phyloP scores from a whole-genome alignment of 2,888 invertebrate genomes.

The Aleiodes testaceus region DNA sequence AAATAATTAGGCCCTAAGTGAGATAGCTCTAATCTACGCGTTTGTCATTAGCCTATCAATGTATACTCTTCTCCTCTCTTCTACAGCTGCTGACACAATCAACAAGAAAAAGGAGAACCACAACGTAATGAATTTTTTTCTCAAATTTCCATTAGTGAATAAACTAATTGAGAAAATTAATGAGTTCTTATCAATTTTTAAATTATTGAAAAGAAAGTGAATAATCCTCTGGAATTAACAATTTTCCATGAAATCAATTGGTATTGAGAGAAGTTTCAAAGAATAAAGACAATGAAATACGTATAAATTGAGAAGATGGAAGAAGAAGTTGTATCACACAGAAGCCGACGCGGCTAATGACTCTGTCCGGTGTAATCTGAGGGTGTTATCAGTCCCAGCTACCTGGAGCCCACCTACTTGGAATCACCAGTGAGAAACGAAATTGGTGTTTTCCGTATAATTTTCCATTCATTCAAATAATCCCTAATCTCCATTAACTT shows the following conservation, averaged over 20 bases:
- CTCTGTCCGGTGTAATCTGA: slow-evolving; percentile 72
- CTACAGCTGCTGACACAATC: neutral
- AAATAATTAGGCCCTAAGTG: slow-evolving; percentile 68
- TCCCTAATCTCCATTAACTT: no score
- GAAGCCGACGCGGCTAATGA: slow-evolving; percentile 73
- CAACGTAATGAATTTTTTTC: neutral
- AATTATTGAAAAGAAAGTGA: no score
- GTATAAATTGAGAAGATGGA: neutral
- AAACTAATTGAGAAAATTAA: neutral
- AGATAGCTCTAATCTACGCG: slow-evolving; percentile 70
- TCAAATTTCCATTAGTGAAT: neutral
- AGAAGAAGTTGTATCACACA: slow-evolving; percentile 58
- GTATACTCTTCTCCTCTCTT: slow-evolving; percentile 53
- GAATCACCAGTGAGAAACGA: slow-evolving; percentile 64
- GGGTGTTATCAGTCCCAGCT: slow-evolving; percentile 72
- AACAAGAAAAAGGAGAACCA: neutral
- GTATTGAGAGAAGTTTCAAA: neutral
- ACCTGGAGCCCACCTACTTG: slow-evolving; percentile 73
- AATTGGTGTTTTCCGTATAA: neutral
- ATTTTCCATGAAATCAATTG: no score
- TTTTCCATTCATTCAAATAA: neutral
- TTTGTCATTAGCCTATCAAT: slow-evolving; percentile 72
- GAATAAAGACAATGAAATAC: neutral
- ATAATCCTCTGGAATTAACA: no score
- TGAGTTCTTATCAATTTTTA: neutral